Evolutionary conservation across 1,140 invertebrate genomes (phyloP), one percentile per base, ranked within the genome.

Genomic region (Zophobas morio): DNA sequence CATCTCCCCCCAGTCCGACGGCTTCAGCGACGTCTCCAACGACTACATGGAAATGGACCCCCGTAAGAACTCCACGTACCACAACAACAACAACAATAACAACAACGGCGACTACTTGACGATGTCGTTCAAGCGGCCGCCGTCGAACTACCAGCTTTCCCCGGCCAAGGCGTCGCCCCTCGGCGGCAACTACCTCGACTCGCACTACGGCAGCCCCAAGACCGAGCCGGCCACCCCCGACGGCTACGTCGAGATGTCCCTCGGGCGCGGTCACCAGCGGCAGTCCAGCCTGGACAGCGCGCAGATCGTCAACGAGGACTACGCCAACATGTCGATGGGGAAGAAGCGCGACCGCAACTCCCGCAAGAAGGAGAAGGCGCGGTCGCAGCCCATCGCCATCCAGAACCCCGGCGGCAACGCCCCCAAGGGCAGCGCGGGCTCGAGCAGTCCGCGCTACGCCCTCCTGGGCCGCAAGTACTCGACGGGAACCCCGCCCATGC

Each of bases 241-340:
- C 33, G 90, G 90, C 42, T 92, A 92, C 79, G 89, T 92, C 1
- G 90, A 91, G 76, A 92, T 92, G 91, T 87, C 88, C 0, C 89
- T 81, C 1, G 82, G 81, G 0, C 80, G 79, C 53, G 72, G 63
- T 33, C 85, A 83, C 42, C 81, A 80, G 53, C 75, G 78, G 2
- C 81, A 84, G 70, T 81, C 80, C 37, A 84, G 84, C 79, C 74
- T 82, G 71, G 79, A 82, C 46, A 82, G 82, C 42, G 66, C 63
- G 33, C 77, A 75, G 83, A 79, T 77, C 70, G 77, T n/a, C 77
- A 82, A 77, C 78, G 82, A 46, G 42, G 81, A 85, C 20, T 87
- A 88, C 78, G 81, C 86, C 49, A 85, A 86, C 60, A 87, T 88
- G 86, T 81, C 81, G 6, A 53, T 80, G 0, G 81, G 73, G 1